Evolutionary conservation across 2,888 invertebrate genomes (phyloP), one percentile per base, ranked within the genome.

Genomic region (Drosophila acutilabella): DNA sequence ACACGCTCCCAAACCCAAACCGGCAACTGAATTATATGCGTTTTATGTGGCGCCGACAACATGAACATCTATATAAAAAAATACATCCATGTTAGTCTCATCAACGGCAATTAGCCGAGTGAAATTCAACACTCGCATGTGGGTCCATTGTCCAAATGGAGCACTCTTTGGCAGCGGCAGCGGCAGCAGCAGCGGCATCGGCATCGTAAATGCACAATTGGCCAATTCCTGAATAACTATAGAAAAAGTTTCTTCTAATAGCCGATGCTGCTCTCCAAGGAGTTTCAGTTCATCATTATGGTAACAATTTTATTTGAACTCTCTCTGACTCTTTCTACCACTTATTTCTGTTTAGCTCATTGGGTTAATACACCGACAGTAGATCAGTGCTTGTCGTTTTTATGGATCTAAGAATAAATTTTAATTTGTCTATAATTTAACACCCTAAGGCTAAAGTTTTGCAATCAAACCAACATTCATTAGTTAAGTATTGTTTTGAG

Each of bases 51-150:
- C 82, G 82, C 82, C 82, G 75, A 68, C 66, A 67, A 65, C 79
- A 69, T 62, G 61, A 74, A 74, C 71, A 73, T 66, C 61, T 67
- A 42, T 48, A 41, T 40, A 54, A 75, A 64, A 26, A 30, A 64
- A 59, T 70, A 74, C 59, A 73, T 58, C 85, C 82, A 82, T 85
- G 73, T 85, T 74, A 50, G 82, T 74, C 64, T 70, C 75, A 81
- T 84, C 82, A 66, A 38, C 74, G 59, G 83, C 86, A 83, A 83
- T 83, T 83, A 83, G 83, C 71, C 78, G 80, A 64, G 86, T 78
- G 86, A 83, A 83, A 83, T 83, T 83, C 83, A 83, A 85, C 86
- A 83, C 82, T 83, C 66, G 58, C 85, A 71, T 65, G 82, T 70
- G 80, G 73, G 70, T 78, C 74, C 71, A 74, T 82, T 82, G 75